These are phyloP conservation scores for Rhynchonema sp. DNA, from an alignment of 2,888 invertebrate species.

Conservation along the genomic window DNA sequence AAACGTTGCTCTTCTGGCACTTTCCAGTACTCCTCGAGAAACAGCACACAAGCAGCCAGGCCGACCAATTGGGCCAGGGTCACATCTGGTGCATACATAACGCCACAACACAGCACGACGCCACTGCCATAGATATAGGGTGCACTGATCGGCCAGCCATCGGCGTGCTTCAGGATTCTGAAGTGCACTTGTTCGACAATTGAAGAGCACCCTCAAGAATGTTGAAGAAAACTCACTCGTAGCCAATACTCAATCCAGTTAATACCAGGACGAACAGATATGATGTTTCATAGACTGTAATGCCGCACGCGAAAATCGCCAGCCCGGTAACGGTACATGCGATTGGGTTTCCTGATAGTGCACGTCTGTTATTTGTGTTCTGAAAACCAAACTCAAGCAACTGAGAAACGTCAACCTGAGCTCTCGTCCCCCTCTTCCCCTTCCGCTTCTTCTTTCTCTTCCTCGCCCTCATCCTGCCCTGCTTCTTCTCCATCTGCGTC, in stretches of 20 bases:
- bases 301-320: background rate
- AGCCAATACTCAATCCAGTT: background rate
- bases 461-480: too few relatives aligned
- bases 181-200: too few relatives aligned
- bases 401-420: too few relatives aligned
- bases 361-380: too few relatives aligned
- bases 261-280: background rate
- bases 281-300: background rate
- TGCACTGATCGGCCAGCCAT: background rate
- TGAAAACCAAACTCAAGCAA: too few relatives aligned
- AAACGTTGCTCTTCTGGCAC: background rate
- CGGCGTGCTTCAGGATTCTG: background rate
- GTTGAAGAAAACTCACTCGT: background rate
- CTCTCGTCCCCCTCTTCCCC: too few relatives aligned
- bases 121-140: background rate
- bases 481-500: too few relatives aligned
- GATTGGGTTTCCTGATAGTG: too few relatives aligned
- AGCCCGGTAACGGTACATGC: too few relatives aligned
- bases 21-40: background rate
- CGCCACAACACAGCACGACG: background rate
- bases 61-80: background rate
- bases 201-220: too few relatives aligned
- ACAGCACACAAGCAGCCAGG: background rate
- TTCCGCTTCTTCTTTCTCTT: too few relatives aligned
- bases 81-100: background rate